Percentiles rank a stretch among this genome's conserved stretches.
Conservation (phyloP, 2,797 vertebrate genomes). For the Phrynocephalus forsythii region DNA sequence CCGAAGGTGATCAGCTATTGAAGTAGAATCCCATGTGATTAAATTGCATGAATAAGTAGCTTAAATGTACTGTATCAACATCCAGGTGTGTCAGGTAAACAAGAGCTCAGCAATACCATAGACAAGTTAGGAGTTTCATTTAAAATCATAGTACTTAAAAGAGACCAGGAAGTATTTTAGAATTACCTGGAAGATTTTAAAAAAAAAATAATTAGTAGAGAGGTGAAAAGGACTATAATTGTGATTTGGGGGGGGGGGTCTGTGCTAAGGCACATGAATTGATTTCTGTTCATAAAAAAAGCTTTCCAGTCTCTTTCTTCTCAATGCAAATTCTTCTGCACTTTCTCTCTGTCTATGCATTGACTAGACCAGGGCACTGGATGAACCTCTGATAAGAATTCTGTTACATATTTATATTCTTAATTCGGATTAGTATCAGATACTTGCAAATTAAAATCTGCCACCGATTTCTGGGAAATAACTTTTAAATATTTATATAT, state of each 20-base stretch:
- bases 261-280: not conserved
- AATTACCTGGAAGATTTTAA: not conserved
- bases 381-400: not conserved
- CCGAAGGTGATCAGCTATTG: not conserved
- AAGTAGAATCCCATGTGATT: not conserved
- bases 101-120: not conserved
- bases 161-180: not conserved
- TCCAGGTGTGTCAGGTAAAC: not conserved
- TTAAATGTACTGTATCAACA: not conserved
- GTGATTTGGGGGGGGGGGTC: not conserved
- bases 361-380: not conserved
- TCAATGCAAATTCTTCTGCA: not conserved
- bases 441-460: slow-evolving; percentile 16
- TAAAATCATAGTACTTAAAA: not conserved
- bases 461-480: slow-evolving; percentile 61
- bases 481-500: slow-evolving; percentile 78
- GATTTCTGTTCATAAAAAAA: not conserved
- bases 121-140: slow-evolving; percentile 4
- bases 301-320: not conserved
- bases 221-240: not conserved
- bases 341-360: not conserved
- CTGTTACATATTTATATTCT: not conserved
- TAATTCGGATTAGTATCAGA: not conserved
- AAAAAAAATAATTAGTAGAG: not conserved
- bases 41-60: not conserved